Percentiles rank a stretch among this genome's conserved stretches.
These are phyloP conservation scores for Phalacrocorax aristotelis DNA, from an alignment of 2,113 vertebrate species.

Conservation along the genomic window DNA sequence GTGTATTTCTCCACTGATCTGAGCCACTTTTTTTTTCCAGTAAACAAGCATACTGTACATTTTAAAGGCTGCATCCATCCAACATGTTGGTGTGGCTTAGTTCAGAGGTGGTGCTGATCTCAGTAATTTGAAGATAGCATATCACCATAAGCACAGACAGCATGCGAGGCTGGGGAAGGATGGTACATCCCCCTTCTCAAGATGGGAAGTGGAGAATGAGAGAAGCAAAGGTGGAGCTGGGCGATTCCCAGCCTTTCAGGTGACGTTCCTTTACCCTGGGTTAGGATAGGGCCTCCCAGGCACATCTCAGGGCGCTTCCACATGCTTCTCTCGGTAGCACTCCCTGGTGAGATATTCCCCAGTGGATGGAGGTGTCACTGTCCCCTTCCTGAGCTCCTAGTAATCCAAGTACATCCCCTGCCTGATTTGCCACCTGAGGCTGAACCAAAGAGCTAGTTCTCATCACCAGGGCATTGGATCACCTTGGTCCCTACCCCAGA, in stretches of 20 bases:
- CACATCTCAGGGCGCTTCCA: background rate
- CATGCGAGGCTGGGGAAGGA: background rate
- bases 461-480: background rate
- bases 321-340: background rate
- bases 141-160: rapidly evolving
- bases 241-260: background rate
- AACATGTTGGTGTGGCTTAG: background rate
- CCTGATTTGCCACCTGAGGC: background rate
- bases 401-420: background rate
- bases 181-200: background rate
- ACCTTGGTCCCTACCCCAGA: background rate
- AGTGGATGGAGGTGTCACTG: background rate
- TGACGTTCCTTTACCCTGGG: background rate
- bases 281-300: background rate
- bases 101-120: background rate
- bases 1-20: background rate
- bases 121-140: background rate
- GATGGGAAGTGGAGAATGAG: background rate
- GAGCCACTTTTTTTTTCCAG: background rate
- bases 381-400: background rate
- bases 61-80: background rate
- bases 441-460: background rate
- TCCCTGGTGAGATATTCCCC: background rate
- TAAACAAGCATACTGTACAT: background rate
- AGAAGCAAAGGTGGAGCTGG: background rate